phyloP scores from a whole-genome alignment of 2,113 vertebrate species.

The Dromiciops gliroides region DNA sequence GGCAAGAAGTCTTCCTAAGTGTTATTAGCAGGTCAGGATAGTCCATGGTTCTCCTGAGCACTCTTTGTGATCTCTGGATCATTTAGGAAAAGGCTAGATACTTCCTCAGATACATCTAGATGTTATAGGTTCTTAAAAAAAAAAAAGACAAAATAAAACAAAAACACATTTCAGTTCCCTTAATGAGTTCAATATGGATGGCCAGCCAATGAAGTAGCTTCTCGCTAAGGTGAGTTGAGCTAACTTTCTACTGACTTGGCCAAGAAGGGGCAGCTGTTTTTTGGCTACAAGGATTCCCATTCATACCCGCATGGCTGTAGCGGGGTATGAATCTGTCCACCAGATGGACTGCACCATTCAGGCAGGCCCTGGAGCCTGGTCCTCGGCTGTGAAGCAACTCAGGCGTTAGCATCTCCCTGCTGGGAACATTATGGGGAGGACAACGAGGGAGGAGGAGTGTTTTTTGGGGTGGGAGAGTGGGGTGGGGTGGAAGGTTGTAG shows the following conservation, averaged over 20 bases:
- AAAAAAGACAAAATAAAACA: not conserved
- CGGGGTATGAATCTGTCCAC: accelerated
- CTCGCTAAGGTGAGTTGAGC: not conserved
- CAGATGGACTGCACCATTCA: not conserved
- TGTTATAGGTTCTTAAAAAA: not conserved
- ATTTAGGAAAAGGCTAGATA: not conserved
- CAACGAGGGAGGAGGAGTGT: not conserved
- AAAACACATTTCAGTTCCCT: not conserved
- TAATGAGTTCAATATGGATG: conserved; percentile 10
- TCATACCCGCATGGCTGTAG: not conserved
- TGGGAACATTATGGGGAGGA: not conserved
- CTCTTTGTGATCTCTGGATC: not conserved
- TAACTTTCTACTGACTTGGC: not conserved
- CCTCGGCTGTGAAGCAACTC: not conserved
- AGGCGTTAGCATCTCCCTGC: not conserved
- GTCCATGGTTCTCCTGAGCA: not conserved
- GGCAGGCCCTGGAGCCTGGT: not conserved
- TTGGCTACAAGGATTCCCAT: not conserved
- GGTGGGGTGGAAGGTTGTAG: not conserved
- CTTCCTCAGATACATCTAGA: not conserved
- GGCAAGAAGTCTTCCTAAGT: not conserved
- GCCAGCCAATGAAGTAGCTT: not conserved
- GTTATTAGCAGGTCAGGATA: not conserved
- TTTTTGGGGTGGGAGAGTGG: not conserved
- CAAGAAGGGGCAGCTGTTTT: not conserved